Conservation (phyloP, 2,113 vertebrate genomes). For the Eudyptes chrysolophus region DNA sequence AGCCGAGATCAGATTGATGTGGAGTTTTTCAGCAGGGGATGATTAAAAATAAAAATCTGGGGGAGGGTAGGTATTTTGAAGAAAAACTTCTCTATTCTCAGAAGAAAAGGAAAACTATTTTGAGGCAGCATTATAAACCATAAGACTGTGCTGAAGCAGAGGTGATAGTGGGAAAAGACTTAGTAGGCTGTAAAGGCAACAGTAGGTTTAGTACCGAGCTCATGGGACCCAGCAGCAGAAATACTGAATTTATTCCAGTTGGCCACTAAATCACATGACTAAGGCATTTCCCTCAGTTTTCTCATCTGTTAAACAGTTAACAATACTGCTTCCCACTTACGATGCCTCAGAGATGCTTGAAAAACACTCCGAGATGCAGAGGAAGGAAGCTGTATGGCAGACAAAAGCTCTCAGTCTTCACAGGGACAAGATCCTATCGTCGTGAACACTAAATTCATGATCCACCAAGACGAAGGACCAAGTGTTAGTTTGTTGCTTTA, state of each 20-base stretch:
- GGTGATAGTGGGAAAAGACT: not conserved
- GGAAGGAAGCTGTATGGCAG: not conserved
- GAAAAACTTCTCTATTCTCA: slow-evolving; percentile 10
- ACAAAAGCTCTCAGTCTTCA: not conserved
- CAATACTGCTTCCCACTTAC: not conserved
- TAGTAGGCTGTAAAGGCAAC: not conserved
- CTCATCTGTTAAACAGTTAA: not conserved
- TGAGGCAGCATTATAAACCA: not conserved
- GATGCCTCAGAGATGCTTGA: not conserved
- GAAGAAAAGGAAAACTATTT: not conserved
- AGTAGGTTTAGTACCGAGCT: not conserved
- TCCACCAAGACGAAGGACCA: not conserved
- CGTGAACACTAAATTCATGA: not conserved
- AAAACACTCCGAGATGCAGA: not conserved
- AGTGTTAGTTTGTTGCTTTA: not conserved
- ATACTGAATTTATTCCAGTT: not conserved
- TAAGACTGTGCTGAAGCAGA: not conserved
- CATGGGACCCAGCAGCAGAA: not conserved
- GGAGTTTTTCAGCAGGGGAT: slow-evolving; percentile 39
- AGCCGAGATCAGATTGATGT: slow-evolving; percentile 20
- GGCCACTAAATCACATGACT: not conserved
- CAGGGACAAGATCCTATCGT: not conserved
- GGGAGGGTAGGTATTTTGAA: slow-evolving; percentile 9
- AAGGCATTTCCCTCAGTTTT: not conserved
- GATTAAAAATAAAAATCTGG: slow-evolving; percentile 19